phyloP scores from a whole-genome alignment of 2,113 vertebrate species.

The Nyctereutes procyonoides region DNA sequence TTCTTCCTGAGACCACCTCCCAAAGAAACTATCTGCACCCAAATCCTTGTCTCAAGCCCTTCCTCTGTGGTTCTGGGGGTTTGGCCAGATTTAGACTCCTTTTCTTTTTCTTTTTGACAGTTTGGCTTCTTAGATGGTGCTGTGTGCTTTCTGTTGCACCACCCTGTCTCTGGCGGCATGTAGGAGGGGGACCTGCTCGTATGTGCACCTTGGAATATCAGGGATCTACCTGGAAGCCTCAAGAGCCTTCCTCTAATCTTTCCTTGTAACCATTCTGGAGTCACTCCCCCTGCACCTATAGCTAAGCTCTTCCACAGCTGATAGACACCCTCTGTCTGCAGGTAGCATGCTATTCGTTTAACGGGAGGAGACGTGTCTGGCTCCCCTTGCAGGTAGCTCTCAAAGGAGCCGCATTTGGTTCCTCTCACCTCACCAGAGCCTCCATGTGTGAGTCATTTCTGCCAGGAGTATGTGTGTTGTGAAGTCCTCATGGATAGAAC shows the following conservation, averaged over 20 bases:
- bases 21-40: not conserved
- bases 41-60: not conserved
- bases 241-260: not conserved
- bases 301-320: not conserved
- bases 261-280: not conserved
- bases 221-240: not conserved
- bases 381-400: accelerated
- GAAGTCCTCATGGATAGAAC: constrained; percentile 19
- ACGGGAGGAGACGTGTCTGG: not conserved
- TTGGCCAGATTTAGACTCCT: not conserved
- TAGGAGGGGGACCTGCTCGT: accelerated
- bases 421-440: not conserved
- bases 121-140: accelerated
- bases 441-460: constrained; percentile 2
- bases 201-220: not conserved
- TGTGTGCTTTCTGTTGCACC: accelerated
- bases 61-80: not conserved
- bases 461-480: not conserved
- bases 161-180: accelerated
- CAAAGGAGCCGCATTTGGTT: not conserved
- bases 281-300: not conserved
- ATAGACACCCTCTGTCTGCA: not conserved
- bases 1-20: not conserved
- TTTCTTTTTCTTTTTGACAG: not conserved
- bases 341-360: accelerated